Conservation (phyloP, 2,113 vertebrate genomes). For the Charina bottae region DNA sequence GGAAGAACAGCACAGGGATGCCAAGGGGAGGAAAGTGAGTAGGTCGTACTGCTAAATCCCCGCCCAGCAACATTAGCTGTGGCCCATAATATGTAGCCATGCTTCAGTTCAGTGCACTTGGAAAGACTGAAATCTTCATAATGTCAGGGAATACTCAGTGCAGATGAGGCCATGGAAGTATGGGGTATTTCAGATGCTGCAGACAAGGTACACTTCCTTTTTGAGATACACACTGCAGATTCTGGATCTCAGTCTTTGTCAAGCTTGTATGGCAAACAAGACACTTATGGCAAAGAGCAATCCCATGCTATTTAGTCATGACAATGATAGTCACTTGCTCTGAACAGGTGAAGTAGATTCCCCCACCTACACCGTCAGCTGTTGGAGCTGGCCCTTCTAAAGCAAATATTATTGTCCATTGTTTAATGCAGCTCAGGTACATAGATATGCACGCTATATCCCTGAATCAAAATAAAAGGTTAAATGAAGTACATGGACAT, state of each 20-base stretch:
- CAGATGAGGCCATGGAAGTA: background rate
- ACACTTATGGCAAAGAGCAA: background rate
- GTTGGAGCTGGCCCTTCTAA: constrained; percentile 51
- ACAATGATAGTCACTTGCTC: constrained; percentile 10
- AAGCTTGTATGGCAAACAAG: background rate
- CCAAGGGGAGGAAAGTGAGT: background rate
- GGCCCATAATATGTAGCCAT: background rate
- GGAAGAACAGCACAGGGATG: background rate
- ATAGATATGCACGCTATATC: constrained; percentile 46
- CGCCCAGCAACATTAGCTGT: background rate
- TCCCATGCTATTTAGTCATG: background rate
- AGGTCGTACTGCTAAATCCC: background rate
- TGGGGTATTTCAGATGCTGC: background rate
- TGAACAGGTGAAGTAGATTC: constrained; percentile 44
- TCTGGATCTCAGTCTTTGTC: background rate
- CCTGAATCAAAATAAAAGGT: constrained; percentile 58
- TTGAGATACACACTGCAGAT: background rate
- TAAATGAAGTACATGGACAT: constrained; percentile 62
- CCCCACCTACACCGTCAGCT: constrained; percentile 47
- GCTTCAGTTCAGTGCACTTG: background rate
- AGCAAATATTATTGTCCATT: constrained; percentile 64
- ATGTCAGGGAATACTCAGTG: background rate
- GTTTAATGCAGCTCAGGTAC: constrained; percentile 17
- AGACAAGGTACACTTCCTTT: background rate
- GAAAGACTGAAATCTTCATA: background rate